Evolutionary conservation across 2,888 invertebrate species (phyloP).

Genomic region (Dexiosoma caninum): DNA sequence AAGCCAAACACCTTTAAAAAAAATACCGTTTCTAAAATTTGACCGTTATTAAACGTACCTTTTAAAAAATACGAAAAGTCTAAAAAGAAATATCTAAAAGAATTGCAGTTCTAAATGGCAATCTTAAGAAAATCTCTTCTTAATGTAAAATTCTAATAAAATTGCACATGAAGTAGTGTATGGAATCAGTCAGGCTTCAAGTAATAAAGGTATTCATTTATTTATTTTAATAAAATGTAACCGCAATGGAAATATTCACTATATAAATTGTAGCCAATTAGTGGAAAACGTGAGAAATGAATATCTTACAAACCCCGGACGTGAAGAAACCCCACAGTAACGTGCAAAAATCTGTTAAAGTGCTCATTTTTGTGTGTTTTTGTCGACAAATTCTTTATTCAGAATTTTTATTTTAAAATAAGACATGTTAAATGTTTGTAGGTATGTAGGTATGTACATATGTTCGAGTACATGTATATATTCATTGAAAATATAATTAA

Average conservation of each 20-base stretch:
- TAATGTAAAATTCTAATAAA: no score
- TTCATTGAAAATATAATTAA: not conserved
- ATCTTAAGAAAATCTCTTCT: no score
- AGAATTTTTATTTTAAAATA: not conserved
- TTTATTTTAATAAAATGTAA: not conserved
- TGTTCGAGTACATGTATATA: not conserved
- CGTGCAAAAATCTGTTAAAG: not conserved
- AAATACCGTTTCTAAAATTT: no score
- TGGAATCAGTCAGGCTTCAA: no score
- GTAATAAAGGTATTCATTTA: no score
- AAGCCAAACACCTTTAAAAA: no score
- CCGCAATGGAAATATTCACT: not conserved
- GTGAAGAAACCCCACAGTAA: conserved; percentile 16
- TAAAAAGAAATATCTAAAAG: no score
- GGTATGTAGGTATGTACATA: not conserved
- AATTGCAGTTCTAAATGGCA: no score
- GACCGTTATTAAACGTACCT: no score
- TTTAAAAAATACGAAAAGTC: no score
- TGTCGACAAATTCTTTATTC: not conserved
- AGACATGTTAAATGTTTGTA: not conserved
- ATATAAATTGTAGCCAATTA: conserved; percentile 8
- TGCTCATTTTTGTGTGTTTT: not conserved
- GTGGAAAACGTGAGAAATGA: conserved; percentile 7
- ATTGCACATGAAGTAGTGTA: no score
- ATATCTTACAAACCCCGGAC: not conserved